These are phyloP conservation scores for Tragelaphus oryx DNA, from an alignment of 2,797 vertebrate species.

Conservation along the genomic window DNA sequence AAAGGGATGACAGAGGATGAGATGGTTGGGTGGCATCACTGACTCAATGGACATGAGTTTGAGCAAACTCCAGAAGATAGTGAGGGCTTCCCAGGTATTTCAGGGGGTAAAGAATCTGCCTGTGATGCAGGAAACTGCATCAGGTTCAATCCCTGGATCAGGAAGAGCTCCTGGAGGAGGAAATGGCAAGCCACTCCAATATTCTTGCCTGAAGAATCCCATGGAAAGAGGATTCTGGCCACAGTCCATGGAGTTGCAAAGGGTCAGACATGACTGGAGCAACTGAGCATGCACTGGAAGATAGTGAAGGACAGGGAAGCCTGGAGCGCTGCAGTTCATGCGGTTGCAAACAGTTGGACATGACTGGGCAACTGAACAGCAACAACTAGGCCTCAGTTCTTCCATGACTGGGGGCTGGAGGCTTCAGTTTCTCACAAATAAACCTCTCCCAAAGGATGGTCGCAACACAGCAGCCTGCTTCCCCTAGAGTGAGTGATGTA, in stretches of 20 bases:
- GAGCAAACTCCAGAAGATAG: neutral
- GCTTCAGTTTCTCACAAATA: neutral
- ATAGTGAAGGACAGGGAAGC: neutral
- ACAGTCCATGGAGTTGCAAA: neutral
- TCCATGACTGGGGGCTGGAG: neutral
- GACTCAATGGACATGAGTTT: neutral
- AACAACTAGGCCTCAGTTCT: neutral
- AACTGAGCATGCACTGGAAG: neutral
- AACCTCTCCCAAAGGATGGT: neutral
- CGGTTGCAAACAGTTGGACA: neutral
- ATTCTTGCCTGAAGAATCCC: neutral
- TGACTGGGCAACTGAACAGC: neutral
- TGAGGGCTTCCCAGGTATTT: neutral
- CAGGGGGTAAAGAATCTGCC: neutral
- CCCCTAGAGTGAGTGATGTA: neutral
- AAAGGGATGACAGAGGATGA: neutral
- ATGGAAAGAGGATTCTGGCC: neutral
- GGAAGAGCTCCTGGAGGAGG: neutral
- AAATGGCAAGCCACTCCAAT: neutral
- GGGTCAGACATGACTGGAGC: accelerated
- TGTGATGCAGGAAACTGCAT: neutral
- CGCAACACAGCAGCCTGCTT: neutral
- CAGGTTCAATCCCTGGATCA: neutral
- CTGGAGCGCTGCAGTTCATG: neutral
- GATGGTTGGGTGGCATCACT: neutral